These are phyloP conservation scores for Ascidia mentula DNA, from an alignment of 23 tunicate species.

Conservation along the genomic window DNA sequence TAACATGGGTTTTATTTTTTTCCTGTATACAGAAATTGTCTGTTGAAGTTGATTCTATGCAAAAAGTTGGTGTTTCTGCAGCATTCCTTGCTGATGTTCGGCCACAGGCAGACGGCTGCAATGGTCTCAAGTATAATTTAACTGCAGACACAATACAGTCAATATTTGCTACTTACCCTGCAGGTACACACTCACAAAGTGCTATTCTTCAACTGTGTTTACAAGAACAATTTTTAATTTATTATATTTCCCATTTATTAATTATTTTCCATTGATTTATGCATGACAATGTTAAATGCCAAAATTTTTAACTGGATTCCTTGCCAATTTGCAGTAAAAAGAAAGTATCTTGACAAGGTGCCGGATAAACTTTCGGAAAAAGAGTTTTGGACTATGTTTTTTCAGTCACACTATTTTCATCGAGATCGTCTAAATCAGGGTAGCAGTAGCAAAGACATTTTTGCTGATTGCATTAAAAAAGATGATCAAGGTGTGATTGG, in stretches of 20 bases:
- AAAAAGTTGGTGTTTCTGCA: slow-evolving; percentile 91
- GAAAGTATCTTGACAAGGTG: slow-evolving; percentile 79
- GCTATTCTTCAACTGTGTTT: too few species aligned
- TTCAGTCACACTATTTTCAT: slow-evolving; percentile 97
- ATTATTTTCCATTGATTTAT: too few species aligned
- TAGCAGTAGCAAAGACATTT: slow-evolving; percentile 66
- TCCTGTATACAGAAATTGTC: slow-evolving; percentile 35
- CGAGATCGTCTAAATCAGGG: slow-evolving; percentile 75
- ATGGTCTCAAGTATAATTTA: slow-evolving; percentile 81
- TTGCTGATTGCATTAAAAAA: slow-evolving; percentile 83
- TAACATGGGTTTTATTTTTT: background rate
- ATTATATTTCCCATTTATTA: too few species aligned
- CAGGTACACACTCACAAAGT: slow-evolving; percentile 30
- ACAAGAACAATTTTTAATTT: too few species aligned
- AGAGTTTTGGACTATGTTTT: slow-evolving; percentile 97
- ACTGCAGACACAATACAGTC: slow-evolving; percentile 85
- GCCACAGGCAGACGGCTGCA: slow-evolving; percentile 95
- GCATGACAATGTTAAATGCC: too few species aligned
- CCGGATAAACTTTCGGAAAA: slow-evolving; percentile 92
- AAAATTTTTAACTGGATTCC: too few species aligned
- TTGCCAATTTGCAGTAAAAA: slow-evolving; percentile 44
- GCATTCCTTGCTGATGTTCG: slow-evolving; percentile 89
- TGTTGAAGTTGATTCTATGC: slow-evolving; percentile 15
- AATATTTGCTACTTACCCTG: slow-evolving; percentile 90
- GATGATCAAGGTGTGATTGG: slow-evolving; percentile 65